Conservation (phyloP, 2,797 vertebrate species). For the Dendrocincla tyrannina region DNA sequence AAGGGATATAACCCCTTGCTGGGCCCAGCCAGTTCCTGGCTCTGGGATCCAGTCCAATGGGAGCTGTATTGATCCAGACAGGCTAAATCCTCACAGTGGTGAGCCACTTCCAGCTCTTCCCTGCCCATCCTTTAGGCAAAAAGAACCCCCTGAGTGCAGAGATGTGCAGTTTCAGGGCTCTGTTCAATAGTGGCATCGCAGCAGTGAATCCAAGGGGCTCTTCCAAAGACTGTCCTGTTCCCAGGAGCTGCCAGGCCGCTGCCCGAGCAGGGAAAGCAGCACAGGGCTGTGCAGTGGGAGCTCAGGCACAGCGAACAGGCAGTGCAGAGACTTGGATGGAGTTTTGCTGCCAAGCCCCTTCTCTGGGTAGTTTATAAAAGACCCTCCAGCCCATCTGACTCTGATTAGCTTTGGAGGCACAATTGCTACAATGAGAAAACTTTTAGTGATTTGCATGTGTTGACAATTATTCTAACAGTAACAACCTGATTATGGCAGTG, state of each 20-base stretch:
- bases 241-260: neutral
- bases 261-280: neutral
- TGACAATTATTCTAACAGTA: constrained; percentile 35
- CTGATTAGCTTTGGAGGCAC: constrained; percentile 55
- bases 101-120: neutral
- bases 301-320: neutral
- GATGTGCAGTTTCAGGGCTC: neutral
- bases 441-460: constrained; percentile 40
- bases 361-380: neutral
- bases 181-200: neutral
- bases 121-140: neutral
- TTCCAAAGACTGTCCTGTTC: neutral
- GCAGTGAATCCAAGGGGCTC: neutral
- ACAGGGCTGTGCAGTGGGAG: neutral
- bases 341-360: constrained; percentile 28
- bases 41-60: neutral
- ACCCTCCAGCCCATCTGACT: neutral
- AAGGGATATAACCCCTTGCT: neutral
- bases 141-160: neutral
- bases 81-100: neutral
- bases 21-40: neutral
- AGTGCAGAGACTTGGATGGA: constrained; percentile 4
- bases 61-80: neutral
- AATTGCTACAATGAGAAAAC: constrained; percentile 4
- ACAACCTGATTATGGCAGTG: constrained; percentile 15